A percentile compares a stretch with the other conserved stretches of the same genome.
phyloP scores from a whole-genome alignment of 2,113 vertebrate genomes.

The Myocastor coypus region DNA sequence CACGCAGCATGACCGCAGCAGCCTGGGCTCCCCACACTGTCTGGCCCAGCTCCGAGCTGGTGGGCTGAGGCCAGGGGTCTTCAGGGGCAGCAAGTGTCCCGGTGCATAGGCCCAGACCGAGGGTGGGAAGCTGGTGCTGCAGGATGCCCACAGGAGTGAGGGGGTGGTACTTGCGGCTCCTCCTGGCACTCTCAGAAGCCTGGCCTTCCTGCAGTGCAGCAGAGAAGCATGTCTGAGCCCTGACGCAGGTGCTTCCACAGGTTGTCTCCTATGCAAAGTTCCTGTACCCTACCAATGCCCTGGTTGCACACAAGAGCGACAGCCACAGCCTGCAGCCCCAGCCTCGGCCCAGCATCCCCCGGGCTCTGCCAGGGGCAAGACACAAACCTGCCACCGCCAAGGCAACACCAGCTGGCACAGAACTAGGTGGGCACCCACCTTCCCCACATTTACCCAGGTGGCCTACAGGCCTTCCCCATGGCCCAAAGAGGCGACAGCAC shows the following conservation, averaged over 20 bases:
- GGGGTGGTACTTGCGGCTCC: no score
- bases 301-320: slow-evolving; percentile 92
- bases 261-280: slow-evolving; percentile 98
- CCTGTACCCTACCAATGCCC: slow-evolving; percentile 95
- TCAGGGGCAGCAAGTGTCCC: background rate
- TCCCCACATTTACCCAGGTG: slow-evolving; percentile 90
- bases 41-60: background rate
- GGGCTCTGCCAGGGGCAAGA: slow-evolving; percentile 88
- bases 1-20: background rate
- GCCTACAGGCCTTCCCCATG: background rate
- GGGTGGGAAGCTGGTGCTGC: background rate
- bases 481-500: no score
- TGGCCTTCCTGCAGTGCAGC: background rate
- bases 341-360: slow-evolving; percentile 86
- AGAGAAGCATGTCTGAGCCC: background rate
- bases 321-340: slow-evolving; percentile 84
- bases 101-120: background rate
- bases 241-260: slow-evolving; percentile 79
- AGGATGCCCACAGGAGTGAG: background rate
- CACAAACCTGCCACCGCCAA: slow-evolving; percentile 87
- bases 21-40: background rate
- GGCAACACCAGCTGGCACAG: slow-evolving; percentile 88
- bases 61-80: background rate
- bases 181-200: background rate
- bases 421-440: slow-evolving; percentile 89